These are phyloP conservation scores for Synanthedon myopaeformis DNA, from an alignment of 2,888 invertebrate species.

Conservation along the genomic window DNA sequence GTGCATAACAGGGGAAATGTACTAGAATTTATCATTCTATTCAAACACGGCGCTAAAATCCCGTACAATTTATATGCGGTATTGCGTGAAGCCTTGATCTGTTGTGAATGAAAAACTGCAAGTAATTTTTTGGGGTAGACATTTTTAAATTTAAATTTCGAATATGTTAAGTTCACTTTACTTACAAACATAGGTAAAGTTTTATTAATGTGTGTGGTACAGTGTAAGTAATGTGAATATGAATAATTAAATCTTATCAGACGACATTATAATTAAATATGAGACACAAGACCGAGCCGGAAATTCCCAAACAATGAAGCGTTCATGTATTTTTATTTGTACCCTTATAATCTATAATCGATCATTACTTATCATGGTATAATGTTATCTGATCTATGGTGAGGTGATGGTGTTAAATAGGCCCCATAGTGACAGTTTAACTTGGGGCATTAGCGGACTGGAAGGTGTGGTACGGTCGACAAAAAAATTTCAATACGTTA, in stretches of 20 bases:
- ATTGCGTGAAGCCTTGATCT: no score
- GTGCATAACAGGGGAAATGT: no score
- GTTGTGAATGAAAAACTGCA: no score
- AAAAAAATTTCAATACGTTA: slow-evolving; percentile 7
- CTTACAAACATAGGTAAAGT: no score
- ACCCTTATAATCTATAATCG: slow-evolving; percentile 25
- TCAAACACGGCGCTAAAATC: no score
- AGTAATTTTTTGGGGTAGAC: no score
- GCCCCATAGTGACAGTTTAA: slow-evolving; percentile 59
- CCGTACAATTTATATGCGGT: no score
- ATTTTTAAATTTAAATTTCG: no score
- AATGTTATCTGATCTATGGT: slow-evolving; percentile 37
- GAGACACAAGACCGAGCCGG: background rate
- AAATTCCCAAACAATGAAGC: background rate
- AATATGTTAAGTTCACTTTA: no score
- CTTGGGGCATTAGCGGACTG: slow-evolving; percentile 36
- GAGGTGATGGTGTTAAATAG: slow-evolving; percentile 50
- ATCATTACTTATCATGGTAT: slow-evolving; percentile 38
- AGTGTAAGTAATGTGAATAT: no score
- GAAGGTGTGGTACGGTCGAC: slow-evolving; percentile 21
- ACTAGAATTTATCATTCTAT: no score
- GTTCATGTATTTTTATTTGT: background rate
- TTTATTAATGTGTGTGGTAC: no score
- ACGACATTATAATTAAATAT: background rate
- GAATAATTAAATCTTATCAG: background rate